A percentile compares a stretch with the other conserved stretches of the same genome.
Conservation (phyloP, 2,113 vertebrate species). For the Carassius carassius region DNA sequence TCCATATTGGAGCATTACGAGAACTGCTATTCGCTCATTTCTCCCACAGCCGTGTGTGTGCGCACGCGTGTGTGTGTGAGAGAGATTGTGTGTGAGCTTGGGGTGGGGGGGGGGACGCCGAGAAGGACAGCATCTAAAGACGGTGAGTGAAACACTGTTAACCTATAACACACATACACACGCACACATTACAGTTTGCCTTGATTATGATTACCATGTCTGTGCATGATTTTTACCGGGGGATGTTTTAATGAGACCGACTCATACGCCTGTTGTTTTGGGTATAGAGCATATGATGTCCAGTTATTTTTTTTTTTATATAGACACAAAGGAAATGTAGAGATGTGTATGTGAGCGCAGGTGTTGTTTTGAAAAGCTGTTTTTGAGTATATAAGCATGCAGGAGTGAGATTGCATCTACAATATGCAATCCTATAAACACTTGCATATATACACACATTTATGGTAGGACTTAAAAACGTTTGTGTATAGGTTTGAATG, state of each 20-base stretch:
- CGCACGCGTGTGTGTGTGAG: not conserved
- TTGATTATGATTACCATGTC: not conserved
- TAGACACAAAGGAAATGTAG: slow-evolving; percentile 2
- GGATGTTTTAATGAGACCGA: not conserved
- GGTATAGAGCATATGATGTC: not conserved
- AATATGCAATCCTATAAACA: slow-evolving; percentile 1
- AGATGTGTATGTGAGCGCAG: not conserved
- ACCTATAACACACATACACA: slow-evolving; percentile 8
- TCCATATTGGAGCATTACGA: slow-evolving; percentile 37
- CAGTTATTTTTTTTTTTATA: not conserved
- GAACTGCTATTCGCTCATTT: slow-evolving; percentile 36
- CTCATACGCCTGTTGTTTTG: slow-evolving; percentile 2
- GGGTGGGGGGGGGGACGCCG: not conserved
- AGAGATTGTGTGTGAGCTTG: not conserved
- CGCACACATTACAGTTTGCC: not conserved
- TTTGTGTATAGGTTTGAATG: slow-evolving; percentile 1
- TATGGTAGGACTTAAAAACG: not conserved
- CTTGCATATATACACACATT: not conserved
- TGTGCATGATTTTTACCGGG: not conserved
- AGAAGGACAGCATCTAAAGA: slow-evolving; percentile 34
- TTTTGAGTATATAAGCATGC: not conserved
- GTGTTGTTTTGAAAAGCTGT: slow-evolving; percentile 30
- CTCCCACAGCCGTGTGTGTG: slow-evolving; percentile 18
- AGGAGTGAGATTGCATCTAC: not conserved
- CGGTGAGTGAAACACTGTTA: slow-evolving; percentile 31